Evolutionary conservation across 2,888 invertebrate genomes (phyloP).

Genomic region (Neuroscelio doddi): DNA sequence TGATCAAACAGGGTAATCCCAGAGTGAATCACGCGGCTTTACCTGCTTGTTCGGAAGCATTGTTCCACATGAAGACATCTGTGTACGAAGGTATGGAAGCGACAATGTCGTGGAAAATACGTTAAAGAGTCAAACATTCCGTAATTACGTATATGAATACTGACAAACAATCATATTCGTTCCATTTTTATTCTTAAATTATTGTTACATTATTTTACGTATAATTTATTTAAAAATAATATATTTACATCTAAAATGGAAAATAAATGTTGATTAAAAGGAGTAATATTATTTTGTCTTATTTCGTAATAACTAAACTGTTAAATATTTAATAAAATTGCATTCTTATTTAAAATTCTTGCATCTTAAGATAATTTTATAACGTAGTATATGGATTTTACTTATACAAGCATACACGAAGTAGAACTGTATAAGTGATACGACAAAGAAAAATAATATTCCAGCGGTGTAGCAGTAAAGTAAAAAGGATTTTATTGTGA

Average conservation of each 20-base stretch:
- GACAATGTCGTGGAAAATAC: constrained; percentile 25
- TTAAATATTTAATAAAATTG: too few species aligned
- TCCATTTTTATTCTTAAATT: too few species aligned
- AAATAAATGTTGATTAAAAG: too few species aligned
- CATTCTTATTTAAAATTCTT: too few species aligned
- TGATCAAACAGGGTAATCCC: constrained; percentile 44
- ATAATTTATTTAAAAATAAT: too few species aligned
- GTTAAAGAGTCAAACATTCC: constrained; percentile 30
- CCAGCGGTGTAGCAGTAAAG: background rate
- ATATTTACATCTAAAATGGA: too few species aligned
- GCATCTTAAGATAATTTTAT: background rate
- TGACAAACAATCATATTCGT: constrained; percentile 21
- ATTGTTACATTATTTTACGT: too few species aligned
- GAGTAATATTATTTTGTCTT: too few species aligned
- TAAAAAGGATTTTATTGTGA: constrained; percentile 17
- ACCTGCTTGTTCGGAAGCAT: constrained; percentile 35
- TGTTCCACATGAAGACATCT: constrained; percentile 38
- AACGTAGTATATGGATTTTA: constrained; percentile 12
- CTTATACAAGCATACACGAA: background rate
- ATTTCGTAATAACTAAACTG: too few species aligned
- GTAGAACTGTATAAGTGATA: constrained; percentile 16
- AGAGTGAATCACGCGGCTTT: constrained; percentile 35
- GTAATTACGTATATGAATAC: constrained; percentile 19
- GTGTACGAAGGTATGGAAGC: constrained; percentile 18
- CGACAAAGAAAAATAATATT: constrained; percentile 24